These are phyloP conservation scores for Symphodus melops DNA, from an alignment of 2,113 vertebrate species.

Conservation along the genomic window DNA sequence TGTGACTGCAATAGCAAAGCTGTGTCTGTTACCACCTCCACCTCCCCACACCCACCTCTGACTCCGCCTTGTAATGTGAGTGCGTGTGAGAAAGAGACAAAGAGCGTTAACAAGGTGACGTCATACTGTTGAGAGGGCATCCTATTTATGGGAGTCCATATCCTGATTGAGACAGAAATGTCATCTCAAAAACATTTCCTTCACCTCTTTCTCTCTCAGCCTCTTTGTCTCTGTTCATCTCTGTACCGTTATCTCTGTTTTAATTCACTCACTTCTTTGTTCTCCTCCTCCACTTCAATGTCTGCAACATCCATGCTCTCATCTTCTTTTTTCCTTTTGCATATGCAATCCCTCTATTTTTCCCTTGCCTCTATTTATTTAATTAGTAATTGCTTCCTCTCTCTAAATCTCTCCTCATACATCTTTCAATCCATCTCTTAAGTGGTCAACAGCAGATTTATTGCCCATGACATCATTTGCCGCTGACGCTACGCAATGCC, in stretches of 20 bases:
- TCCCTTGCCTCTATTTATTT: background rate
- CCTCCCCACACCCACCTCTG: background rate
- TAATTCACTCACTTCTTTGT: background rate
- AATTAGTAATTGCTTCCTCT: conserved; percentile 3
- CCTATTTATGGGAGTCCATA: conserved; percentile 72
- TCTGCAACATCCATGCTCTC: conserved; percentile 16
- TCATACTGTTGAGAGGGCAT: conserved; percentile 59
- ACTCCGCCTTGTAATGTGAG: background rate
- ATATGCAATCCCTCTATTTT: background rate
- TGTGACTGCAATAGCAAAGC: background rate
- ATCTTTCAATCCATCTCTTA: conserved; percentile 30
- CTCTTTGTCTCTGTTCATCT: background rate
- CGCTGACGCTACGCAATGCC: conserved; percentile 16
- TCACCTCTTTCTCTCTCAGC: conserved; percentile 7
- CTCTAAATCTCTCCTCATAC: conserved; percentile 9
- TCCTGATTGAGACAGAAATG: conserved; percentile 71
- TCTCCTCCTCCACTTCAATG: conserved; percentile 13
- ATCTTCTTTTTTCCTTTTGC: background rate
- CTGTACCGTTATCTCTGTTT: conserved; percentile 3
- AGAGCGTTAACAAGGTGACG: conserved; percentile 49
- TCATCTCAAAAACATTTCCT: conserved; percentile 62
- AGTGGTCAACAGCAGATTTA: conserved; percentile 59
- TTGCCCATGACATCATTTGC: conserved; percentile 57
- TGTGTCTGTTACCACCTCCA: background rate
- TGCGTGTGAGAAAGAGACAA: background rate